Conservation (phyloP, 2,888 invertebrate genomes). For the Aethes cnicana region DNA sequence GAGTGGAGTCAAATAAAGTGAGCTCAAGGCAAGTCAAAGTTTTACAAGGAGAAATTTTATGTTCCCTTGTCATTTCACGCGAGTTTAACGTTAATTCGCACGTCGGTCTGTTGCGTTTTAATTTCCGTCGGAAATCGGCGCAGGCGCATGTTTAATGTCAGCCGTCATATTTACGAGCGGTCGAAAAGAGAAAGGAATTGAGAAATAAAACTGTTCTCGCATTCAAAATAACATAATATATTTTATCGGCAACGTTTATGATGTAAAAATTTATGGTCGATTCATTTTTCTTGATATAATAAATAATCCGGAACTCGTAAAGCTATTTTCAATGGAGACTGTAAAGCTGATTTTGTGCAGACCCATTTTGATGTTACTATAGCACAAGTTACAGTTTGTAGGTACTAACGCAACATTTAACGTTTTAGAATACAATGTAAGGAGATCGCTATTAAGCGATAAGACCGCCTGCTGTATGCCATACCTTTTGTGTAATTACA, state of each 20-base stretch:
- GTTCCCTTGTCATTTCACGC: slow-evolving; percentile 76
- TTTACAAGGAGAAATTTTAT: slow-evolving; percentile 71
- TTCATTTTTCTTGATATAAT: slow-evolving; percentile 54
- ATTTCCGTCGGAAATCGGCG: slow-evolving; percentile 59
- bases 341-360: slow-evolving; percentile 1
- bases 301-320: slow-evolving; percentile 51
- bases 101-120: slow-evolving; percentile 60
- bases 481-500: no score
- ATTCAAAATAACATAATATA: slow-evolving; percentile 62
- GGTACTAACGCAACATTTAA: no score
- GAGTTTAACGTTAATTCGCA: slow-evolving; percentile 71
- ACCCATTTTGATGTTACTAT: no score
- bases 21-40: slow-evolving; percentile 38
- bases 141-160: slow-evolving; percentile 56
- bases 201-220: slow-evolving; percentile 66
- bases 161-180: slow-evolving; percentile 55
- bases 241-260: slow-evolving; percentile 60
- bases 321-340: slow-evolving; percentile 20
- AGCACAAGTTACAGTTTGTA: no score
- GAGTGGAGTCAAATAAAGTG: slow-evolving; percentile 59
- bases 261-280: slow-evolving; percentile 57
- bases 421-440: no score
- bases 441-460: no score
- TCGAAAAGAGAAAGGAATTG: slow-evolving; percentile 57
- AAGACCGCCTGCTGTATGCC: no score